phyloP scores from a whole-genome alignment of 2,888 invertebrate species.

The Carpatolechia fugitivella region DNA sequence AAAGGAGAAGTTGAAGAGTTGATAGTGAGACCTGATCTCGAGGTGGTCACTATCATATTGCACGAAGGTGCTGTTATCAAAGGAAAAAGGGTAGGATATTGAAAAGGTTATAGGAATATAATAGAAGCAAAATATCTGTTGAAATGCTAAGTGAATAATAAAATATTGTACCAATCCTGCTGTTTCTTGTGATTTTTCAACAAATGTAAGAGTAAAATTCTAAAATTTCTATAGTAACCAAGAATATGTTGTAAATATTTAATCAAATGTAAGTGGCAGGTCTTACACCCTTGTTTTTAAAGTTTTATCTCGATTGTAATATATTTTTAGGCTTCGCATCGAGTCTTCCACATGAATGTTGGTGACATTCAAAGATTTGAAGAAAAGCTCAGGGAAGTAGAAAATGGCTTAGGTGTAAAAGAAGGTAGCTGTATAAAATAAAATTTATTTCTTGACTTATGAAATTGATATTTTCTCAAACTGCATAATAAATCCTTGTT shows the following conservation, averaged over 20 bases:
- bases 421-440: conserved; percentile 79
- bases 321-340: conserved; percentile 74
- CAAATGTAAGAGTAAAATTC: no score
- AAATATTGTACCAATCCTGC: no score
- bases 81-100: conserved; percentile 81
- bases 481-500: no score
- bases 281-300: no score
- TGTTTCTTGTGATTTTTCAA: no score
- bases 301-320: background rate
- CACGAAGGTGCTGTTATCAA: conserved; percentile 93
- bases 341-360: conserved; percentile 90
- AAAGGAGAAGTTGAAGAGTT: conserved; percentile 96
- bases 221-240: no score
- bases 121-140: no score
- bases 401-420: conserved; percentile 87
- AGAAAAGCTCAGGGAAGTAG: conserved; percentile 91
- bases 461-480: no score
- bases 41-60: conserved; percentile 90
- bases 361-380: conserved; percentile 92
- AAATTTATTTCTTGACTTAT: background rate
- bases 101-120: no score
- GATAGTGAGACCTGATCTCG: conserved; percentile 89
- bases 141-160: no score
- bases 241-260: no score
- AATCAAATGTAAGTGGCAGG: no score